Base-by-base conservation (phyloP, 2,113 vertebrate species). In the Bubo blakistoni region DNA sequence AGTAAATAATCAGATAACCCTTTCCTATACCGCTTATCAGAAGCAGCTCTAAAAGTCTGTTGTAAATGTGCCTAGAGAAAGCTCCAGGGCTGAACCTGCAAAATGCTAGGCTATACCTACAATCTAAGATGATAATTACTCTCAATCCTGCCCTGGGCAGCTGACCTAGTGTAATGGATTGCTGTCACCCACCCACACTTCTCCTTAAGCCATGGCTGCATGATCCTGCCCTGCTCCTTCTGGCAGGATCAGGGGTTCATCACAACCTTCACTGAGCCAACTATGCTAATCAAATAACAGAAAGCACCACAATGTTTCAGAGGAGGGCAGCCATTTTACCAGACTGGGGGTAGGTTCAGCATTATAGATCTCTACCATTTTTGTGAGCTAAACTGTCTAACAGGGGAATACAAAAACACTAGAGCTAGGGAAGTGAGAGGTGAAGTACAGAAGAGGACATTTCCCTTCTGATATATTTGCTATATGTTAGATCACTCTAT, bases 321-420 rank as follows among this genome's bases (percentile, higher is more conserved):
- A 78, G 30, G 16, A 78, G 29, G 7, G 4, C 12, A 20, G 34
- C 2, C 38, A 58, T 62, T 72, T 62, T 67, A 85, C 5, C 3
- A 0, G 38, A 58, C 4, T 5, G 5, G 6, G 19, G 7, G 11
- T 20, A 2, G 10, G 16, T 58, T 77, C 32, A n/a, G 8, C 54
- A 32, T 16, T 42, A n/a, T 27, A 80, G 16, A 12, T 34, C 34
- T 69, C 26, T 61, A 47, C 5, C 26, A 17, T 46, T 81, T 73
- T 63, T 90, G 27, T 74, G 40, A 86, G 10, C 21, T 80, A 57
- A 55, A 90, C 13, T 32, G 27, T 55, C 34, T 76, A 38, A 51
- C 6, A 76, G 21, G 5, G 7, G 6, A 81, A 78, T 16, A 74
- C 11, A 70, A 49, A 47, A 89, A 10, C 19, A 34, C 8, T 10